Evolutionary conservation across 2,888 invertebrate species (phyloP).

Genomic region (Germaria angustata): DNA sequence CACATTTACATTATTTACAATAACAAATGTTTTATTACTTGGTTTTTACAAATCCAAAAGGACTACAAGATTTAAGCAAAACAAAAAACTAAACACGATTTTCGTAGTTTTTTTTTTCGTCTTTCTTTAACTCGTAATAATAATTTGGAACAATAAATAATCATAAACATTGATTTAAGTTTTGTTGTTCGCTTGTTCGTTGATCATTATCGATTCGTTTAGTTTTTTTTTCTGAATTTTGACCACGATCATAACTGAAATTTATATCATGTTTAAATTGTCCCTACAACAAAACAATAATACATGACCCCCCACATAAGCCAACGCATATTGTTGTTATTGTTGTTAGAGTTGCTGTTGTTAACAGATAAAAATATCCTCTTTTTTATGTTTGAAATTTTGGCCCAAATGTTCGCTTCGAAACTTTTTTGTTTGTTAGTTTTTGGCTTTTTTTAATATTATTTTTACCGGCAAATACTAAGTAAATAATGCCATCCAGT

Average conservation of each 20-base stretch:
- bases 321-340: constrained; percentile 42
- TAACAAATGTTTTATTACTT: constrained; percentile 53
- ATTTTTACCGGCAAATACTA: constrained; percentile 61
- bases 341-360: background rate
- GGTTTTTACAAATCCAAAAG: constrained; percentile 21
- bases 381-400: background rate
- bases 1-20: constrained; percentile 35
- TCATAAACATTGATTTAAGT: constrained; percentile 52
- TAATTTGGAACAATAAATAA: constrained; percentile 62
- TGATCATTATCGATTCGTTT: constrained; percentile 41
- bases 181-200: constrained; percentile 3
- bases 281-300: constrained; percentile 63
- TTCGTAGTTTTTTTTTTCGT: constrained; percentile 12
- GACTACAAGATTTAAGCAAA: background rate
- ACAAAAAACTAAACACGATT: constrained; percentile 48
- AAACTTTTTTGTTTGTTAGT: background rate
- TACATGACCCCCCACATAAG: constrained; percentile 68
- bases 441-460: constrained; percentile 26
- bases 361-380: background rate
- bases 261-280: constrained; percentile 61
- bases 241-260: constrained; percentile 59
- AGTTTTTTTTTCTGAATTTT: background rate
- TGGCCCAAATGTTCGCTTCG: constrained; percentile 35
- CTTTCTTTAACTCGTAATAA: constrained; percentile 25
- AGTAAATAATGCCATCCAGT: constrained; percentile 68